Percentiles rank a stretch among this genome's conserved stretches.
phyloP scores from a whole-genome alignment of 2,797 vertebrate species.

The Epinephelus malabaricus region DNA sequence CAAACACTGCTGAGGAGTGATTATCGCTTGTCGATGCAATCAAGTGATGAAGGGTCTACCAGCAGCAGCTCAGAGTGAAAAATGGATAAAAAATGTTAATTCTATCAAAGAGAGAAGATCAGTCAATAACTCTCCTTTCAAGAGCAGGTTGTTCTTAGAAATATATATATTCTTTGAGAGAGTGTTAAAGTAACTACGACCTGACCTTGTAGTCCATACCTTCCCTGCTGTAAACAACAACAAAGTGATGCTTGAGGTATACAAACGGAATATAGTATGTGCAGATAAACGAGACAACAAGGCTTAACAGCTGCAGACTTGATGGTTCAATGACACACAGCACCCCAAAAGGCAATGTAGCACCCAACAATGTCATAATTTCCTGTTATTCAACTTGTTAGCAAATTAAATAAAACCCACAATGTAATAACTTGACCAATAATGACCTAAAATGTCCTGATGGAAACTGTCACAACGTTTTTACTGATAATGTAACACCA shows the following conservation, averaged over 20 bases:
- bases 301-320: background rate
- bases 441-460: too few species aligned
- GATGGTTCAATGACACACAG: conserved; percentile 1
- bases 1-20: background rate
- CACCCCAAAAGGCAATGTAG: background rate
- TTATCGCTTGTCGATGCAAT: background rate
- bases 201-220: background rate
- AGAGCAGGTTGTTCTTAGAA: too few species aligned
- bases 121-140: too few species aligned
- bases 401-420: too few species aligned
- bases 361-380: too few species aligned
- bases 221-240: conserved; percentile 1
- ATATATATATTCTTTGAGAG: background rate
- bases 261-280: background rate
- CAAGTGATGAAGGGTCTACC: too few species aligned
- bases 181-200: background rate
- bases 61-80: background rate
- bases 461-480: too few species aligned
- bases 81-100: background rate
- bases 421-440: too few species aligned
- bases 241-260: background rate
- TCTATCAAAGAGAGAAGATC: background rate
- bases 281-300: background rate
- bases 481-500: too few species aligned
- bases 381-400: too few species aligned